phyloP scores from a whole-genome alignment of 2,113 vertebrate species.

The Hassar affinis region DNA sequence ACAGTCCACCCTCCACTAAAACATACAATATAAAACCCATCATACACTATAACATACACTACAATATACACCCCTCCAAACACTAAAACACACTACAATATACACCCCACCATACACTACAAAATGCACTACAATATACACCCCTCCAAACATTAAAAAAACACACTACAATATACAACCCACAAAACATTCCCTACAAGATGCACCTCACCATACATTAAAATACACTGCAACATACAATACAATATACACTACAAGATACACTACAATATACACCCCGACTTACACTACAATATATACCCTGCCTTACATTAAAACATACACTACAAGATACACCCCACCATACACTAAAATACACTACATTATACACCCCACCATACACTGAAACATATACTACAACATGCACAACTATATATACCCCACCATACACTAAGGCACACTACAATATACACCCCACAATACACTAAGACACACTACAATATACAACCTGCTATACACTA shows the following conservation, averaged over 20 bases:
- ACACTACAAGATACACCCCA: not conserved
- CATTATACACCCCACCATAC: not conserved
- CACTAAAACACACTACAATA: too few relatives aligned
- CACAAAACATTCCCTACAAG: not conserved
- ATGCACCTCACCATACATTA: not conserved
- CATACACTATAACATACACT: not conserved
- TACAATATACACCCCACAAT: too few relatives aligned
- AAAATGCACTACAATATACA: not conserved
- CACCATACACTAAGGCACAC: too few relatives aligned
- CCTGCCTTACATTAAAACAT: too few relatives aligned
- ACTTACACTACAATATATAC: too few relatives aligned
- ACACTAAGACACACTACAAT: too few relatives aligned
- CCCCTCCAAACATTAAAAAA: too few relatives aligned
- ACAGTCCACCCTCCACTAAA: not conserved
- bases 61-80: not conserved
- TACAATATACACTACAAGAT: too few relatives aligned
- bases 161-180: not conserved
- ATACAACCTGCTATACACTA: not conserved
- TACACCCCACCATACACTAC: not conserved
- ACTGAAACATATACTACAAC: too few relatives aligned
- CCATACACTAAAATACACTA: not conserved
- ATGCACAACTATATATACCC: not conserved
- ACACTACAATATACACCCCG: too few relatives aligned
- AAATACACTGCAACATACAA: not conserved
- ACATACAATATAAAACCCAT: too few relatives aligned